A percentile compares a stretch with the other conserved stretches of the same genome.
Evolutionary conservation across 1,140 invertebrate genomes (phyloP).

Genomic region (Globodera rostochiensis): DNA sequence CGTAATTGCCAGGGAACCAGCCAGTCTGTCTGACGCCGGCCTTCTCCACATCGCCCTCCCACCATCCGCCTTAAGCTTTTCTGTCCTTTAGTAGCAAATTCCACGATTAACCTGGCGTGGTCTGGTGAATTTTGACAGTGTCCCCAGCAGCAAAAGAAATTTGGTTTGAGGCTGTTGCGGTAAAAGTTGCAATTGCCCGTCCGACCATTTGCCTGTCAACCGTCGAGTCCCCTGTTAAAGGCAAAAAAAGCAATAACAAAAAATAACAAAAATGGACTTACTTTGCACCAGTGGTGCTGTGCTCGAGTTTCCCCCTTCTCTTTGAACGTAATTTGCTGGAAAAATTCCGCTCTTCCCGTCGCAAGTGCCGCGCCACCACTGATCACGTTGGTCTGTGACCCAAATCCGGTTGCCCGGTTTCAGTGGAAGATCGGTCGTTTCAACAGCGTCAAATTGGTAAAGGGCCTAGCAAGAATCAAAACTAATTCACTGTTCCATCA

Average conservation of each 20-base stretch:
- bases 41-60: conserved; percentile 92
- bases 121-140: conserved; percentile 90
- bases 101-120: conserved; percentile 87
- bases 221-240: conserved; percentile 8
- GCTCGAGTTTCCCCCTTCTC: conserved; percentile 34
- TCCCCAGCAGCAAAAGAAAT: conserved; percentile 87
- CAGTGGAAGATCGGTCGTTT: conserved; percentile 87
- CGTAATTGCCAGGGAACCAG: conserved; percentile 64
- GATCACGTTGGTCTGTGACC: conserved; percentile 85
- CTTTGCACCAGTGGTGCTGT: conserved; percentile 33
- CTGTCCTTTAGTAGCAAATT: background rate
- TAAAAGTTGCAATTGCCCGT: conserved; percentile 52
- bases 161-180: conserved; percentile 58
- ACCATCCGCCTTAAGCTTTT: conserved; percentile 66
- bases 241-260: conserved; percentile 33
- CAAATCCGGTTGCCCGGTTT: conserved; percentile 85
- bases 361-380: conserved; percentile 96
- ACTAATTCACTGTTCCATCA: background rate
- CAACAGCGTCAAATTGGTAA: conserved; percentile 75
- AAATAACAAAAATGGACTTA: background rate
- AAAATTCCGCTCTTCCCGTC: conserved; percentile 86
- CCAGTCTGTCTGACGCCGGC: conserved; percentile 47
- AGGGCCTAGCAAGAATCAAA: conserved; percentile 57
- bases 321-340: conserved; percentile 73
- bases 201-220: conserved; percentile 38